phyloP scores from a whole-genome alignment of 2,888 invertebrate species.

The Maniola hyperantus region DNA sequence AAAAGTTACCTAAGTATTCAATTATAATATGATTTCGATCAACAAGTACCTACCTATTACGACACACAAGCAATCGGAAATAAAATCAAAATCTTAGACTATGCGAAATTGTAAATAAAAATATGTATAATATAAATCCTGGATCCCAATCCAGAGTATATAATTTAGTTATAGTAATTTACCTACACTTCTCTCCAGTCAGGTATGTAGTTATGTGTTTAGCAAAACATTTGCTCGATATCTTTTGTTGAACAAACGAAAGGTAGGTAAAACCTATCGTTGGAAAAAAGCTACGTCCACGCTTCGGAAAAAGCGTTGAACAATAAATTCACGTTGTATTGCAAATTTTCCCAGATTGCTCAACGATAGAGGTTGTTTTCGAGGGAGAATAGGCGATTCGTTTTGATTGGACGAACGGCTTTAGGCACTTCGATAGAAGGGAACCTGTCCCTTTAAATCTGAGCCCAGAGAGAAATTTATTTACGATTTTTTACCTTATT shows the following conservation, averaged over 20 bases:
- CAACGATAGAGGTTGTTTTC: conserved; percentile 44
- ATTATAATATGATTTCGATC: too few relatives aligned
- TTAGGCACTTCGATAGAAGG: conserved; percentile 34
- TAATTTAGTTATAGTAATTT: too few relatives aligned
- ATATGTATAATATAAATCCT: too few relatives aligned
- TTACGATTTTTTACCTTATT: conserved; percentile 23
- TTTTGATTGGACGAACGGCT: conserved; percentile 56
- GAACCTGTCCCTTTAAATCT: conserved; percentile 36
- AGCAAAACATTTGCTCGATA: background rate
- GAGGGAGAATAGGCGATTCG: conserved; percentile 51
- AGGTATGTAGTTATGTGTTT: too few relatives aligned
- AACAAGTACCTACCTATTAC: too few relatives aligned
- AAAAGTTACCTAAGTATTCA: too few relatives aligned
- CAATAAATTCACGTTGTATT: conserved; percentile 35
- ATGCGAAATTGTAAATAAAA: too few relatives aligned
- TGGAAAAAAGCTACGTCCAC: conserved; percentile 9
- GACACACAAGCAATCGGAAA: too few relatives aligned
- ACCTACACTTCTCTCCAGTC: too few relatives aligned
- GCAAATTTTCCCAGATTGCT: conserved; percentile 44
- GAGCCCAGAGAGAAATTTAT: conserved; percentile 35
- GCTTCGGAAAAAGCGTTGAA: conserved; percentile 19
- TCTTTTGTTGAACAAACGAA: background rate
- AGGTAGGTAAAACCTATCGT: background rate
- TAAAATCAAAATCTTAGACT: too few relatives aligned
- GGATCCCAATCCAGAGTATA: too few relatives aligned